Evolutionary conservation across 2,113 vertebrate genomes (phyloP), one percentile per base, ranked within the genome.

Genomic region (Lophotis ruficrista): DNA sequence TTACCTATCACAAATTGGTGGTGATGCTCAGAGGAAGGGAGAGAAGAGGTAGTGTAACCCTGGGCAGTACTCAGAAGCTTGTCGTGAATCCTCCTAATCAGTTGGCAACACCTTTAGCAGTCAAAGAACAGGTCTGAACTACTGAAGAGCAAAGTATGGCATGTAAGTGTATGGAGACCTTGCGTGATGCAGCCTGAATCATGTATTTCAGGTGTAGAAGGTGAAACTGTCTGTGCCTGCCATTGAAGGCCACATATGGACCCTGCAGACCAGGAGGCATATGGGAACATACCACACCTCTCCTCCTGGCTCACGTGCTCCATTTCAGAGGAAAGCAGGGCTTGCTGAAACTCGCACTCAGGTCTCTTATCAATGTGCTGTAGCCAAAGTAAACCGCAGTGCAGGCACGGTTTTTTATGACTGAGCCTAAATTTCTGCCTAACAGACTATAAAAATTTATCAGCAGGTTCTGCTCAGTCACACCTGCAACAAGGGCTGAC

Each of bases 341-440:
- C 16, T 11, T 31, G 9, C n/a, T 41, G 22, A 68, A 81, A 66
- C 25, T 48, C 0, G 0, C 33, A 68, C 35, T 21, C 66, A 53
- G 35, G 15, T 64, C 47, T 89, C 30, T 73, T 73, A 62, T 25
- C 61, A 70, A 20, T 4, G 48, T 27, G 21, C 69, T 93, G 47
- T 37, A 92, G 47, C 50, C 54, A 83, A 88, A 92, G 47, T 28
- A 81, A 90, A 70, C 30, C 0, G 2, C 75, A 90, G 33, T 25
- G 30, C 35, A 65, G 54, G 19, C 0, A 0, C 58, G 25, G 57
- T 37, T 85, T 21, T 69, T 80, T 70, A 83, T 79, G 60, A 41
- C 31, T 30, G n/a, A 84, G 11, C 24, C 61, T 86, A 72, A 90
- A 73, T 45, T 87, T 92, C 76, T 90, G 35, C 68, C 31, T 83